These are phyloP conservation scores for Macrophya alboannulata DNA, from an alignment of 2,888 invertebrate genomes.

Conservation along the genomic window DNA sequence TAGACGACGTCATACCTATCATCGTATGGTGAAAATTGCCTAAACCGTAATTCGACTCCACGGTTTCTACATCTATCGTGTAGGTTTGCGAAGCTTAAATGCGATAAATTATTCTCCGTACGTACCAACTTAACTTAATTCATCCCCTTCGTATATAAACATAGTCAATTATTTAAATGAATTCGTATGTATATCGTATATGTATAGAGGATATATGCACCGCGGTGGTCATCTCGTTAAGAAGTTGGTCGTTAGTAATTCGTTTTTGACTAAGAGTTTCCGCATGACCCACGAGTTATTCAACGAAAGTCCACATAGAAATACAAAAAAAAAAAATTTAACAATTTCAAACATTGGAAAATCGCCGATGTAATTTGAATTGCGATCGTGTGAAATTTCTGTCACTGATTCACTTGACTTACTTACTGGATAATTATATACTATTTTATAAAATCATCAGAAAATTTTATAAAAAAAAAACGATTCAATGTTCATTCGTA, in stretches of 20 bases:
- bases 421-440: too few species aligned
- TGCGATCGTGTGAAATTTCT: not conserved
- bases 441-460: too few species aligned
- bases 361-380: not conserved
- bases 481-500: too few species aligned
- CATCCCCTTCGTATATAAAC: conserved; percentile 47
- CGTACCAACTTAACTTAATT: conserved; percentile 76
- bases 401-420: not conserved
- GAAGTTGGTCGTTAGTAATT: conserved; percentile 51
- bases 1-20: not conserved
- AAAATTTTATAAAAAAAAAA: too few species aligned
- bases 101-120: conserved; percentile 79
- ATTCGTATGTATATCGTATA: not conserved
- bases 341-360: not conserved
- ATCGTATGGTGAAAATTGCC: not conserved
- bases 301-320: not conserved
- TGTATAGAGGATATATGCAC: not conserved
- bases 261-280: conserved; percentile 26
- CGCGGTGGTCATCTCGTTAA: conserved; percentile 51
- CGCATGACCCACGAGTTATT: not conserved
- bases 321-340: not conserved
- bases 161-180: conserved; percentile 55
- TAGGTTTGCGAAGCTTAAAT: not conserved
- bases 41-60: not conserved
- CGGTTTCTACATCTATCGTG: not conserved